Evolutionary conservation across 2,888 invertebrate genomes (phyloP), one percentile per base, ranked within the genome.

Genomic region (Resseliella maxima): DNA sequence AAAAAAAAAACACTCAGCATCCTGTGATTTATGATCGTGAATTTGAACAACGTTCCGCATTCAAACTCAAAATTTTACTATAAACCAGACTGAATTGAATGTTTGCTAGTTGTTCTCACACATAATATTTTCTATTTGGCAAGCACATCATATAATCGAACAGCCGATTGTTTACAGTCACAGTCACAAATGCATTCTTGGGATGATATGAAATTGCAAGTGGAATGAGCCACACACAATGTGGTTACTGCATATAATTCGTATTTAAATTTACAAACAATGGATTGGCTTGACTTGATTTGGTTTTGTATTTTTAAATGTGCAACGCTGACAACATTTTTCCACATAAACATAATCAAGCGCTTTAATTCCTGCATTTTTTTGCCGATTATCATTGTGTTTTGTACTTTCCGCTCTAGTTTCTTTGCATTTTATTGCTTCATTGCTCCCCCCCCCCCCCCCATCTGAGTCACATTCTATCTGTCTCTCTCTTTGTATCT

Each of bases 211-310:
- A 59, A n/a, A 59, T 59, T n/a, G 59, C 59, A 50, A 50, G 15
- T 21, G 18, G 59, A n/a, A n/a, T 2, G 46, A 50, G 46, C 18
- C 64, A 64, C 64, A 64, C 21, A 54, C 5, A n/a, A 64, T 64
- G 35, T 36, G 36, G 81, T 36, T 81, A 18, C 35, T 81, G 36
- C 81, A 36, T 81, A 81, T 81, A n/a, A 35, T 36, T 81, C 36
- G 81, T 36, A 81, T 81, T 81, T 81, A 81, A 81, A 81, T 81
- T 81, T 36, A 36, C 81, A 81, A 31, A 81, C 81, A 81, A 81
- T 81, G 81, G 81, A 35, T 81, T 81, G 81, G 36, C 36, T 36
- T 50, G 46, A 18, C 81, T 35, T 35, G 81, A 6, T 64, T 64
- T 18, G 36, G 27, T 15, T 64, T 27, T 35, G 81, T 1, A 81